Evolutionary conservation across 2,113 vertebrate genomes (phyloP).

Genomic region (Protomyctophum bolini): DNA sequence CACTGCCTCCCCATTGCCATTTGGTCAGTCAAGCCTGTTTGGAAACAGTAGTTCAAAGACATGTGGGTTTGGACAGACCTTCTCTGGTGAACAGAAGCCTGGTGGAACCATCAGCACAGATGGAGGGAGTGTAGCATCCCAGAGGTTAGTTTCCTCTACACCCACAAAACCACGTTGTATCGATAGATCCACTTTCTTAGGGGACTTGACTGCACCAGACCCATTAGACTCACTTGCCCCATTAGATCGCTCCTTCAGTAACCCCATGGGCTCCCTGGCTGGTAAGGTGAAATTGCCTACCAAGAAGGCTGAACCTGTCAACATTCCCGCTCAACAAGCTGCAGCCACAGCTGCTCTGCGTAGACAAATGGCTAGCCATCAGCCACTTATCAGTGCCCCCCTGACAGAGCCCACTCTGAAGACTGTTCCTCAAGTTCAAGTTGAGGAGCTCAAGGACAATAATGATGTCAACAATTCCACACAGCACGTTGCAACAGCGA

Average conservation of each 20-base stretch:
- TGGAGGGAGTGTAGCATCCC: constrained; percentile 88
- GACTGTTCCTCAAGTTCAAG: constrained; percentile 89
- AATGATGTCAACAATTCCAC: constrained; percentile 45
- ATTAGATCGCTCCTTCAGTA: constrained; percentile 91
- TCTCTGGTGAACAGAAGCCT: constrained; percentile 89
- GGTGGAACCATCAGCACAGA: constrained; percentile 89
- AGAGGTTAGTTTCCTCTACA: constrained; percentile 90
- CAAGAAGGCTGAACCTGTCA: constrained; percentile 74
- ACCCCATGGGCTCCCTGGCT: constrained; percentile 84
- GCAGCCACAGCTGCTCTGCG: constrained; percentile 88
- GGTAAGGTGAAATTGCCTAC: constrained; percentile 86
- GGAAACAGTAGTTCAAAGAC: constrained; percentile 90
- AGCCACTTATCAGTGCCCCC: constrained; percentile 83
- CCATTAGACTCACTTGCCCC: constrained; percentile 85
- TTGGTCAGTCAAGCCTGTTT: constrained; percentile 81
- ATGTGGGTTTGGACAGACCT: constrained; percentile 81
- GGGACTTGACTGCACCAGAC: constrained; percentile 76
- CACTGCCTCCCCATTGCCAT: constrained; percentile 3
- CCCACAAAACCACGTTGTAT: constrained; percentile 91
- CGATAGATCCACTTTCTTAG: constrained; percentile 81
- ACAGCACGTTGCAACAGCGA: no score
- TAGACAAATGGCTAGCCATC: constrained; percentile 90
- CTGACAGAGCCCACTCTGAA: constrained; percentile 91
- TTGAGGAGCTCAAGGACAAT: constrained; percentile 86
- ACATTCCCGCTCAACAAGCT: constrained; percentile 88